phyloP scores from a whole-genome alignment of 2,113 vertebrate species.

The Strix uralensis region DNA sequence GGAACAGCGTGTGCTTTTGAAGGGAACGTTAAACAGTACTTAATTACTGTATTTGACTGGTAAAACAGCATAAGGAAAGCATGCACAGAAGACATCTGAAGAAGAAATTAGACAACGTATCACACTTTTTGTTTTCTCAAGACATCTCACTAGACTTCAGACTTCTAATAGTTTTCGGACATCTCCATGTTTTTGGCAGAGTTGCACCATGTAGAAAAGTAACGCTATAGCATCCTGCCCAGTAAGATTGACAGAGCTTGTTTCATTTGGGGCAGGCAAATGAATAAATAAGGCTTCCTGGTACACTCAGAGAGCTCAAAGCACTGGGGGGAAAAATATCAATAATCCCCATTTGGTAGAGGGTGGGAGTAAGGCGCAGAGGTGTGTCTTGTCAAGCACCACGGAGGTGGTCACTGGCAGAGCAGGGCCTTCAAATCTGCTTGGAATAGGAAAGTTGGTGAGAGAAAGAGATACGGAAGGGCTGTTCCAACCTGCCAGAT shows the following conservation, averaged over 20 bases:
- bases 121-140: background rate
- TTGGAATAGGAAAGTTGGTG: background rate
- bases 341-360: background rate
- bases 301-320: background rate
- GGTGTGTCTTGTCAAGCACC: background rate
- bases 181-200: background rate
- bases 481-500: fast-evolving
- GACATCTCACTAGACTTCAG: background rate
- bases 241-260: background rate
- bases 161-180: background rate
- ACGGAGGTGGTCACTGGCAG: background rate
- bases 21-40: background rate
- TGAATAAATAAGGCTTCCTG: background rate
- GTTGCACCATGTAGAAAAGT: background rate
- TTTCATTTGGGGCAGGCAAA: background rate
- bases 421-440: background rate
- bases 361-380: background rate
- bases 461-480: background rate
- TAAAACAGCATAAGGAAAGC: background rate
- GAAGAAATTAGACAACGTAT: background rate
- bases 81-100: background rate
- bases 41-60: background rate
- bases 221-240: background rate
- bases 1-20: background rate
- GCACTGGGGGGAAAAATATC: background rate